A percentile compares a stretch with the other conserved stretches of the same genome.
Conservation (phyloP, 2,888 invertebrate genomes). For the Mongoloraphidia duomilia region DNA sequence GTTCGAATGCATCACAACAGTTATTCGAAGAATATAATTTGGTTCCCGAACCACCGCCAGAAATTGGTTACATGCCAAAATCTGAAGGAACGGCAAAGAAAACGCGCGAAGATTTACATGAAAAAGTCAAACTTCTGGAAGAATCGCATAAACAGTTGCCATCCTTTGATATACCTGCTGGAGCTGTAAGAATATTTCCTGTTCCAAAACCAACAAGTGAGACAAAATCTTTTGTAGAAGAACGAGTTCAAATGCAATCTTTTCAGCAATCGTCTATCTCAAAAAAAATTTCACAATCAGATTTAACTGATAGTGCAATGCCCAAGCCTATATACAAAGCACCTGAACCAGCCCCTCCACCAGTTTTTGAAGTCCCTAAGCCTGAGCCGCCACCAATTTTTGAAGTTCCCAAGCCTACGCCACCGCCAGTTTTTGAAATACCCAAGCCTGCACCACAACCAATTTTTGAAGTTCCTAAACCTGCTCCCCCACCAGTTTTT, state of each 20-base stretch:
- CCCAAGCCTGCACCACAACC: constrained; percentile 16
- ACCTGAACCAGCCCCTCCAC: constrained; percentile 10
- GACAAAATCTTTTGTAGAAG: neutral
- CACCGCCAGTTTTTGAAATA: constrained; percentile 12
- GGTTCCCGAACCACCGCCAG: constrained; percentile 54
- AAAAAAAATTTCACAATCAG: too few species aligned
- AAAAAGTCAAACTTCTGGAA: constrained; percentile 43
- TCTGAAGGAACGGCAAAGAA: constrained; percentile 22
- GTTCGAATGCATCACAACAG: constrained; percentile 13
- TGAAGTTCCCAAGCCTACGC: neutral
- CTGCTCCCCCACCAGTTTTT: constrained; percentile 13
- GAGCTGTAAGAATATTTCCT: constrained; percentile 42
- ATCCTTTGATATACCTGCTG: constrained; percentile 37
- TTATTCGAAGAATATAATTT: constrained; percentile 35
- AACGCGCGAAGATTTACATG: constrained; percentile 37
- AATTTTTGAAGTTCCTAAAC: neutral
- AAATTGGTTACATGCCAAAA: constrained; percentile 48
- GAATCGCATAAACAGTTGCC: constrained; percentile 38
- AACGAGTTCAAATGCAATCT: too few species aligned
- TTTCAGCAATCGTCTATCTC: too few species aligned
- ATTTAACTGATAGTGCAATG: constrained; percentile 1
- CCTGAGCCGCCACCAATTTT: constrained; percentile 15
- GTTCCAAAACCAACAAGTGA: constrained; percentile 16
- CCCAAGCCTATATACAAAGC: constrained; percentile 10
- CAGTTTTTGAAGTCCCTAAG: constrained; percentile 5